A percentile compares a stretch with the other conserved stretches of the same genome.
These are phyloP conservation scores for Drosophila dives DNA, from an alignment of 2,888 invertebrate species.

Conservation along the genomic window DNA sequence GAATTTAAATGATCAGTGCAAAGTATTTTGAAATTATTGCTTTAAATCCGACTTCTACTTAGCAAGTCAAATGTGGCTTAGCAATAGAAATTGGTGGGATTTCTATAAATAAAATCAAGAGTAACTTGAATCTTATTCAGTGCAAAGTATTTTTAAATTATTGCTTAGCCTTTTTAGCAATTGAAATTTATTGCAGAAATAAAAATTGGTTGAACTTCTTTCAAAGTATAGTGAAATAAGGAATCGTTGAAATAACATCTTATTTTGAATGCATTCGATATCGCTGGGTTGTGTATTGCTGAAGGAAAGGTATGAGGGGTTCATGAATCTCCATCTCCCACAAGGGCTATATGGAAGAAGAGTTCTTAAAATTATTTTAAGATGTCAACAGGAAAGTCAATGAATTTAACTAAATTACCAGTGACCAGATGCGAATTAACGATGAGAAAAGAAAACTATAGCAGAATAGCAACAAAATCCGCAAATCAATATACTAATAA, in stretches of 20 bases:
- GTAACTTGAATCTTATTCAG: neutral
- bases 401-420: neutral
- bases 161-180: neutral
- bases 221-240: rapidly evolving
- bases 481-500: neutral
- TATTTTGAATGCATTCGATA: neutral
- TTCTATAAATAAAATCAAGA: neutral
- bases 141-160: neutral
- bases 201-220: neutral
- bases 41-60: neutral
- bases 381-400: neutral
- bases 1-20: conserved; percentile 4
- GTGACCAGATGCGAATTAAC: neutral
- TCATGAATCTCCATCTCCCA: too few species aligned
- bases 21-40: neutral
- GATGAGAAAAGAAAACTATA: neutral
- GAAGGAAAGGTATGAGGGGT: too few species aligned
- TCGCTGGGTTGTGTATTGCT: conserved; percentile 7
- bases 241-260: neutral
- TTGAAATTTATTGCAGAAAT: neutral
- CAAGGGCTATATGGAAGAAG: neutral
- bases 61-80: too few species aligned
- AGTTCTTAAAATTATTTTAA: conserved; percentile 7
- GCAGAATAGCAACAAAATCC: neutral
- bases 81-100: neutral